Conservation (phyloP, 2,113 vertebrate species). For the Pipra filicauda region DNA sequence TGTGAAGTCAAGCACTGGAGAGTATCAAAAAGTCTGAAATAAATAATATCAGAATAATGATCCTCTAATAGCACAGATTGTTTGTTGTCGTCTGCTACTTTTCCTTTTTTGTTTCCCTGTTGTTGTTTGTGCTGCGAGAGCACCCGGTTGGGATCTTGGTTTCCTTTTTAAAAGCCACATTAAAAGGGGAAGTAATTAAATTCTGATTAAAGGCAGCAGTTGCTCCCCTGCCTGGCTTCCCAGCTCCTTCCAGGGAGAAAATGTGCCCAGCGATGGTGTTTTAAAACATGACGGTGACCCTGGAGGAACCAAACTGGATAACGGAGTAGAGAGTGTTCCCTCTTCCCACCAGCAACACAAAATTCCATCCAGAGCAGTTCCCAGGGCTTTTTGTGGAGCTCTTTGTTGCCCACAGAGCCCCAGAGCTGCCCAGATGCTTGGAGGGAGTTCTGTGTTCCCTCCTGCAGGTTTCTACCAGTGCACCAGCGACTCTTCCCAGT, state of each 20-base stretch:
- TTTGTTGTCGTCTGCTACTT: constrained; percentile 36
- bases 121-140: constrained; percentile 36
- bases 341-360: not conserved
- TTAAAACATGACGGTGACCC: not conserved
- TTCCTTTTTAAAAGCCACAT: constrained; percentile 20
- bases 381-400: not conserved
- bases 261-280: fast-evolving
- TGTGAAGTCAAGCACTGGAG: constrained; percentile 49
- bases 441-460: not conserved
- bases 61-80: constrained; percentile 39
- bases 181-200: constrained; percentile 51
- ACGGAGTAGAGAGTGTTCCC: not conserved
- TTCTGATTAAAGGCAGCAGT: constrained; percentile 13
- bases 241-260: not conserved
- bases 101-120: not conserved
- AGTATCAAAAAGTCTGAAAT: constrained; percentile 46
- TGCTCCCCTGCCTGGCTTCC: not conserved
- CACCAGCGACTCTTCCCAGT: not conserved
- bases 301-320: not conserved
- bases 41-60: constrained; percentile 64
- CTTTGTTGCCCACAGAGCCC: not conserved
- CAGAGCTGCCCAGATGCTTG: not conserved
- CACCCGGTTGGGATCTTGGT: constrained; percentile 15
- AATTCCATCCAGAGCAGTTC: not conserved
- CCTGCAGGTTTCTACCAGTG: not conserved